Percentiles rank a stretch among this genome's conserved stretches.
Evolutionary conservation across 2,797 vertebrate genomes (phyloP).

Genomic region (Podargus strigoides): DNA sequence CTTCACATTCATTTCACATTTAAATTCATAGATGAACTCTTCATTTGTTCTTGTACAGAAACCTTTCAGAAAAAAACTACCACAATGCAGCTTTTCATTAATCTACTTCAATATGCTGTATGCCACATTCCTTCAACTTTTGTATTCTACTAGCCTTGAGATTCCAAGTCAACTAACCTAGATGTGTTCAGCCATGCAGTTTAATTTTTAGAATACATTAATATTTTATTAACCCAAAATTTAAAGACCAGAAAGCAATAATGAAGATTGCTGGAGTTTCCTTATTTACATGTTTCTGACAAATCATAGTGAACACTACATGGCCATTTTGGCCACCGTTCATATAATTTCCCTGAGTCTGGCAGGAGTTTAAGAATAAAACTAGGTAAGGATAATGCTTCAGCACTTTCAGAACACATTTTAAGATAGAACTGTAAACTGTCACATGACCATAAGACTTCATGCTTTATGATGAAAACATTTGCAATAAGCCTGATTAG

Average conservation of each 20-base stretch:
- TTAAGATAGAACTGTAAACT: background rate
- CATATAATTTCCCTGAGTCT: background rate
- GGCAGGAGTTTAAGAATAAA: background rate
- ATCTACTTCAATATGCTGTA: conserved; percentile 52
- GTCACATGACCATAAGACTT: background rate
- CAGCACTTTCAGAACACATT: background rate
- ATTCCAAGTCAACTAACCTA: conserved; percentile 75
- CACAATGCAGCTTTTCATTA: conserved; percentile 62
- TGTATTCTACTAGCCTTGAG: conserved; percentile 52
- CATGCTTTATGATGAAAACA: background rate
- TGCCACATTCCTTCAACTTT: conserved; percentile 51
- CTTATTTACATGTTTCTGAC: background rate
- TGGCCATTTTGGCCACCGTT: background rate
- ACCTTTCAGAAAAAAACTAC: background rate
- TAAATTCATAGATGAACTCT: conserved; percentile 46
- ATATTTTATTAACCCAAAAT: conserved; percentile 16
- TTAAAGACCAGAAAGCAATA: background rate
- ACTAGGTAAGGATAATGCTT: background rate
- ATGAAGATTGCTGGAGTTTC: background rate
- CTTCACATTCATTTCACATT: conserved; percentile 22
- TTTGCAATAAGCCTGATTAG: background rate
- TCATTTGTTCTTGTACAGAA: background rate
- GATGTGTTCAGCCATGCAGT: conserved; percentile 75
- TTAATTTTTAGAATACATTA: conserved; percentile 77
- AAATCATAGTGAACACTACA: background rate